These are phyloP conservation scores for Heliconius aoede DNA, from an alignment of 2,888 invertebrate species.

Conservation along the genomic window DNA sequence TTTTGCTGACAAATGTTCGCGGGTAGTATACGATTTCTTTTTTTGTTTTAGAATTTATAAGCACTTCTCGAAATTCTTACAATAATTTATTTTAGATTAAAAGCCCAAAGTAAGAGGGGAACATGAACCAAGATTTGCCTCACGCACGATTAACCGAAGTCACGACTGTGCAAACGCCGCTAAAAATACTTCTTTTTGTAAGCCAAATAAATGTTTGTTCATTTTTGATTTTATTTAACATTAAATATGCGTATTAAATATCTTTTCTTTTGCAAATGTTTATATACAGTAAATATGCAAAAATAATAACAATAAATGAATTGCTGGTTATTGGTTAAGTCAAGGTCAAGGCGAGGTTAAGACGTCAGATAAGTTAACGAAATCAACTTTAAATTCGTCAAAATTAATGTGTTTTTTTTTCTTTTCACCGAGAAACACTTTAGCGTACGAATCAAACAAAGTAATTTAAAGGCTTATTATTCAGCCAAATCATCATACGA, in stretches of 20 bases:
- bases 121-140: constrained; percentile 65
- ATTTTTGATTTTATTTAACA: neutral
- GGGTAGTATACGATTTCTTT: constrained; percentile 1
- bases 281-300: neutral
- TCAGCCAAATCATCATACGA: constrained; percentile 37
- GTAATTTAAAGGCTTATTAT: constrained; percentile 36
- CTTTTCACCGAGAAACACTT: constrained; percentile 12
- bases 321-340: too few species aligned
- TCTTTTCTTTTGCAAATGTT: neutral
- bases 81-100: constrained; percentile 21
- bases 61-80: constrained; percentile 10
- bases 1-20: neutral
- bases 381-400: constrained; percentile 3
- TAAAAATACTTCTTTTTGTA: constrained; percentile 48
- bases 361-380: neutral
- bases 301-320: neutral
- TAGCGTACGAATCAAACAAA: constrained; percentile 35
- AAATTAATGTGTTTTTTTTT: constrained; percentile 9
- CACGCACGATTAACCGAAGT: constrained; percentile 75
- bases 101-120: constrained; percentile 47
- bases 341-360: too few species aligned
- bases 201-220: constrained; percentile 28
- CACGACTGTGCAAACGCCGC: constrained; percentile 62
- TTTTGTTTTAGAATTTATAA: constrained; percentile 19
- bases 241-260: neutral